Evolutionary conservation across 2,888 invertebrate genomes (phyloP), one percentile per base, ranked within the genome.

Genomic region (Listrodromus nycthemerus): DNA sequence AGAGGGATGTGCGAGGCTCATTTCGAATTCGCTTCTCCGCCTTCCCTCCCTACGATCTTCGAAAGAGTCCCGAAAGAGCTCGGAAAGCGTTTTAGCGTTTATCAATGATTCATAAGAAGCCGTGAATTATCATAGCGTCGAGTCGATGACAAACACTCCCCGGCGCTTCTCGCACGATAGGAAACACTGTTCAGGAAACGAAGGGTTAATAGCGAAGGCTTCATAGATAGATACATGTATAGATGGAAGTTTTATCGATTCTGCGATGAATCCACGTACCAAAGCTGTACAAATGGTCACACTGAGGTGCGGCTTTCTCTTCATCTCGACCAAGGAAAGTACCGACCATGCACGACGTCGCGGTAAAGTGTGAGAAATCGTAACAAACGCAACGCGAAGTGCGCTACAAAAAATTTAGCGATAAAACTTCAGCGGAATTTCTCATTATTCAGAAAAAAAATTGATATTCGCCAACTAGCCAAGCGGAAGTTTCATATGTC

Each of bases 91-190:
- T 80, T 73, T 37, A 67, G 19, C 33, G 45, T 45, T 45, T 45
- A 73, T 73, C 73, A 73, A 73, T 80, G 66, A 73, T 80, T 80
- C 71, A 73, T 73, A 58, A 58, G 73, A 33, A 66, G n/a, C 67
- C 27, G 41, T 30, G 30, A 73, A 66, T 66, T 16, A 66, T 65
- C 71, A 16, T 58, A 52, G 50, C 50, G 19, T n/a, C 63, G 63
- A 30, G n/a, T 33, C 16, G n/a, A 21, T 7, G 50, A 21, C n/a
- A 52, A 52, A 52, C 19, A 21, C n/a, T 16, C 58, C n/a, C 30
- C 41, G 3, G 41, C 3, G 5, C 27, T 58, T 58, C 5, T 52
- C 8, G 2, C 2, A 4, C 8, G 50, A 21, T 7, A 8, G 50
- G 50, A 52, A 52, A 19, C n/a, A 52, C 19, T 16, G 50, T 8